A percentile compares a stretch with the other conserved stretches of the same genome.
These are phyloP conservation scores for Epirrhoe tristata DNA, from an alignment of 2,888 invertebrate species.

Conservation along the genomic window DNA sequence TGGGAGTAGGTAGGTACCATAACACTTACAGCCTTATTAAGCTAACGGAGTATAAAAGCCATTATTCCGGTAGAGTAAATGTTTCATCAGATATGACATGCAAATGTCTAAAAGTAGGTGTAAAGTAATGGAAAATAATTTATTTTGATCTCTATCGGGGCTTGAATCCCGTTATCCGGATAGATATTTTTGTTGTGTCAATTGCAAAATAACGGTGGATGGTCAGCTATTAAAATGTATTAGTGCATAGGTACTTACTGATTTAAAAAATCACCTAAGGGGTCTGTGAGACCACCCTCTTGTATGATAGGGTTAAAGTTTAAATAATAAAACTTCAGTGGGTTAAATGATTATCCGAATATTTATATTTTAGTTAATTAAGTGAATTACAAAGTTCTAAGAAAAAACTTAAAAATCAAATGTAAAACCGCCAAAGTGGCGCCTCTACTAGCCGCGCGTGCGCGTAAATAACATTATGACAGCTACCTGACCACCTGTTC, in stretches of 20 bases:
- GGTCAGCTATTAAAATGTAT: neutral
- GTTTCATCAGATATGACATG: conserved; percentile 40
- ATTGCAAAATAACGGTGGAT: conserved; percentile 16
- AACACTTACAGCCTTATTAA: conserved; percentile 22
- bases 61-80: conserved; percentile 37
- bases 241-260: too few species aligned
- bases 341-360: neutral
- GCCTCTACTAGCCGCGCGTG: conserved; percentile 43
- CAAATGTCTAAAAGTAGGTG: conserved; percentile 37
- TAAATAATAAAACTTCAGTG: too few species aligned
- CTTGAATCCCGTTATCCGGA: conserved; percentile 18
- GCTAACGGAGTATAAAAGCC: conserved; percentile 33
- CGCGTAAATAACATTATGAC: conserved; percentile 46
- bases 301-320: too few species aligned
- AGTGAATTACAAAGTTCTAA: neutral
- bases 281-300: neutral
- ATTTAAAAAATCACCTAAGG: neutral
- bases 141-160: conserved; percentile 28
- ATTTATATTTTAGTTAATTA: neutral
- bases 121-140: conserved; percentile 32
- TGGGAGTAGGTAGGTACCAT: conserved; percentile 23
- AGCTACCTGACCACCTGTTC: conserved; percentile 39
- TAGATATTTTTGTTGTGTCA: conserved; percentile 25
- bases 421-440: conserved; percentile 39
- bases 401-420: neutral